Conservation (phyloP, 2,113 vertebrate species). For the Anas platyrhynchos region DNA sequence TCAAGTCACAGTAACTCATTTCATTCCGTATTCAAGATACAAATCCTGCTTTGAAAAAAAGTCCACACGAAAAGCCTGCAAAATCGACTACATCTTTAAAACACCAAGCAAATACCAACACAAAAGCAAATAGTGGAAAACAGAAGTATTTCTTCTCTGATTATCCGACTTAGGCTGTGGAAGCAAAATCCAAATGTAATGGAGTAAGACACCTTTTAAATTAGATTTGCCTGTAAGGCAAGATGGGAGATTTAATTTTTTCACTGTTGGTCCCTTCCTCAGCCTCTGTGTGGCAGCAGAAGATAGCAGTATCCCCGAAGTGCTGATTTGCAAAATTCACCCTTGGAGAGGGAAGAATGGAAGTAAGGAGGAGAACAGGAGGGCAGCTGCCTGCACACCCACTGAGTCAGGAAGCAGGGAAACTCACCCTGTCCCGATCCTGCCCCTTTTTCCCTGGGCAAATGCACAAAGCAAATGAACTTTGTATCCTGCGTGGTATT, state of each 20-base stretch:
- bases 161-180: not conserved
- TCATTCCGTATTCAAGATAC: not conserved
- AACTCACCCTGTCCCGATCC: not conserved
- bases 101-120: not conserved
- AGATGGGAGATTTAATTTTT: not conserved
- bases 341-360: not conserved
- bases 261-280: not conserved
- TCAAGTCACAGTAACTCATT: not conserved
- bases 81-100: not conserved
- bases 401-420: not conserved
- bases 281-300: slow-evolving; percentile 50
- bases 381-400: not conserved
- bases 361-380: not conserved
- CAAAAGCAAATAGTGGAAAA: not conserved
- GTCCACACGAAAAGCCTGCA: not conserved
- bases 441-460: not conserved
- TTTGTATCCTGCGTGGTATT: not conserved
- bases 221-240: not conserved
- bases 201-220: not conserved
- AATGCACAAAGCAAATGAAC: slow-evolving; percentile 34
- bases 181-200: slow-evolving; percentile 9
- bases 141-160: not conserved
- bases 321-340: not conserved
- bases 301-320: not conserved
- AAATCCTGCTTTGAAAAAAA: not conserved